Evolutionary conservation across 2,797 vertebrate genomes (phyloP).

Genomic region (Epinephelus malabaricus): DNA sequence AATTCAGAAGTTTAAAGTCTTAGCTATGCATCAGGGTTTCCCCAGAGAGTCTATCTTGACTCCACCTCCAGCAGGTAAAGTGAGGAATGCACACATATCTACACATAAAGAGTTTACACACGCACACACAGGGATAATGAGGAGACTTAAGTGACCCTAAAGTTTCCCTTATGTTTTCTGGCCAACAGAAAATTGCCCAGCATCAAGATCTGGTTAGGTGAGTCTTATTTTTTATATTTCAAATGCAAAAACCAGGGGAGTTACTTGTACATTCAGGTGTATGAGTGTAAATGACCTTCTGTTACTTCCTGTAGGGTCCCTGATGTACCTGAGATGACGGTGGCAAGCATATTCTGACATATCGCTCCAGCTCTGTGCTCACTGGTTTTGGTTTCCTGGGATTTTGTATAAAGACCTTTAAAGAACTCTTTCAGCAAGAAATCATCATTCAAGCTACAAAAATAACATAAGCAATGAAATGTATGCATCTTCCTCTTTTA

Average conservation of each 20-base stretch:
- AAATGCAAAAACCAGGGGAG: neutral
- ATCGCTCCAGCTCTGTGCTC: neutral
- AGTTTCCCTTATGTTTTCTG: slow-evolving; percentile 24
- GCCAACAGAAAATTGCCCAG: slow-evolving; percentile 78
- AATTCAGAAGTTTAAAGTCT: slow-evolving; percentile 82
- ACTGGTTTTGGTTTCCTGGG: neutral
- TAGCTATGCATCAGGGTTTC: slow-evolving; percentile 77
- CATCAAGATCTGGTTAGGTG: slow-evolving; percentile 65
- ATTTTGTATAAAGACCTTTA: neutral
- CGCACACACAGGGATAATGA: neutral
- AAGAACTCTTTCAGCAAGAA: neutral
- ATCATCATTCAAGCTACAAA: neutral
- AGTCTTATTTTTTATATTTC: neutral
- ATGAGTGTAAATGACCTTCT: neutral
- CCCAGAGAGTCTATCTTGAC: slow-evolving; percentile 82
- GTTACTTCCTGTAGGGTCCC: slow-evolving; percentile 33
- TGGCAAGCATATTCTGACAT: neutral
- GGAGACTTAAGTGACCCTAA: neutral
- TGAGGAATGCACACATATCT: neutral
- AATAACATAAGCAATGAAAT: slow-evolving; percentile 1
- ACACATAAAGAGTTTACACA: neutral
- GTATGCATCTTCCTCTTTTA: neutral
- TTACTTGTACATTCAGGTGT: neutral
- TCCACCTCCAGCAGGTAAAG: slow-evolving; percentile 79
- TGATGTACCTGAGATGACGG: slow-evolving; percentile 4